A percentile compares a stretch with the other conserved stretches of the same genome.
Conservation (phyloP, 35 echinoderm and acorn worm genomes). For the Stichopus chloronotus region DNA sequence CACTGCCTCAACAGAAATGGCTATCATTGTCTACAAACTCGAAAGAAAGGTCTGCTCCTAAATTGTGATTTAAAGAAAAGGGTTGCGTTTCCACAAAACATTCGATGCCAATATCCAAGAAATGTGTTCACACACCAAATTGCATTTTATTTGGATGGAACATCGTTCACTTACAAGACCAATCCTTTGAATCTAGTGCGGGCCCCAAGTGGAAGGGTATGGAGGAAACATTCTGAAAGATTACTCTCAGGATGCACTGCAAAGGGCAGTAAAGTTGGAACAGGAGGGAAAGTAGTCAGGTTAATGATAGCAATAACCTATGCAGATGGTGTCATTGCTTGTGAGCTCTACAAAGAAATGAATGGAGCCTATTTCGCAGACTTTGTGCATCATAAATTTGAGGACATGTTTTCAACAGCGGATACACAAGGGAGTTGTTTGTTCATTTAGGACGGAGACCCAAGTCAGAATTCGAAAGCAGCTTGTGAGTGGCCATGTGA, state of each 20-base stretch:
- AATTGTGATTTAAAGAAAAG: constrained; percentile 12
- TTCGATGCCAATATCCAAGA: not conserved
- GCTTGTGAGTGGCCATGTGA: constrained; percentile 45
- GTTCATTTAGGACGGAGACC: constrained; percentile 67
- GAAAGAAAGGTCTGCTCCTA: constrained; percentile 26
- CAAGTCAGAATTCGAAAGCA: constrained; percentile 41
- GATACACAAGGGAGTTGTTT: constrained; percentile 24
- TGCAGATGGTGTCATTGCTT: constrained; percentile 32
- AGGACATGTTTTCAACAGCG: constrained; percentile 14
- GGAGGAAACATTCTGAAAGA: constrained; percentile 40
- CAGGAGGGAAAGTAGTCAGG: constrained; percentile 27
- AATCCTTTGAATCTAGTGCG: constrained; percentile 45
- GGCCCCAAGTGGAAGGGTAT: constrained; percentile 31
- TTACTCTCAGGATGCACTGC: constrained; percentile 10
- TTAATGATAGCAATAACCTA: constrained; percentile 53
- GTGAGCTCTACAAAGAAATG: constrained; percentile 55
- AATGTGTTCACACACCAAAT: constrained; percentile 26
- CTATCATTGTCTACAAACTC: constrained; percentile 27
- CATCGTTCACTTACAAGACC: constrained; percentile 42
- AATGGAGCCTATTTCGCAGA: constrained; percentile 43
- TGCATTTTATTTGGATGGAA: constrained; percentile 59
- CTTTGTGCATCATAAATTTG: constrained; percentile 49
- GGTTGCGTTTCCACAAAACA: constrained; percentile 20
- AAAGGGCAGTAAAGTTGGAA: constrained; percentile 49
- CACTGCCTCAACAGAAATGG: constrained; percentile 31